These are phyloP conservation scores for Eumerus sabulonum DNA, from an alignment of 2,888 invertebrate species.

Conservation along the genomic window DNA sequence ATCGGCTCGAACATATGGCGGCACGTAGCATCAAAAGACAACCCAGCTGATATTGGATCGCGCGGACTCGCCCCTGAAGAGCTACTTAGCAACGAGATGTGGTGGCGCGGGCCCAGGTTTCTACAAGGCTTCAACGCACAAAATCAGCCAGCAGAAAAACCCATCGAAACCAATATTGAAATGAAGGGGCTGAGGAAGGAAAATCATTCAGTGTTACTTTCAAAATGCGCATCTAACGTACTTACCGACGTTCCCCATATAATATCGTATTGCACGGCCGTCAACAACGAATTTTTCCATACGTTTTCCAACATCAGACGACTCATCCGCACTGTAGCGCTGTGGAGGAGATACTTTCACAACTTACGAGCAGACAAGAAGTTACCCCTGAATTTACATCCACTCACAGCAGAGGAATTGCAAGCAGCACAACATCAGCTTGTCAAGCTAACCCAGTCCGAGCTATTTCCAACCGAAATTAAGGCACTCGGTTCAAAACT, in stretches of 20 bases:
- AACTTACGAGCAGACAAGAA: not conserved
- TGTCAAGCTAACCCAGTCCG: not conserved
- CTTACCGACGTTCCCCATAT: conserved; percentile 3
- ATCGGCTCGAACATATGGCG: conserved; percentile 11
- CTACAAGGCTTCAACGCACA: not conserved
- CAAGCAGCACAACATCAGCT: conserved; percentile 2
- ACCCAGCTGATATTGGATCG: conserved; percentile 41
- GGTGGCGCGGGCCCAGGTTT: conserved; percentile 27
- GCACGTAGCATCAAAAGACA: conserved; percentile 26
- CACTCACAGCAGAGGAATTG: not conserved
- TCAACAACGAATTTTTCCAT: conserved; percentile 13
- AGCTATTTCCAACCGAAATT: not conserved
- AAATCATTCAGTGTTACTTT: not conserved
- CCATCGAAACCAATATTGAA: conserved; percentile 9
- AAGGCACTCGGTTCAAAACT: not conserved
- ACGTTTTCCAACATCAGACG: conserved; percentile 6
- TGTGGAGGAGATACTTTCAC: conserved; percentile 33
- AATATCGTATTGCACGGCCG: not conserved
- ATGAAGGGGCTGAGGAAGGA: not conserved
- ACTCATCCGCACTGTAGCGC: conserved; percentile 11
- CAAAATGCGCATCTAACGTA: conserved; percentile 1
- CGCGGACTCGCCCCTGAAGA: conserved; percentile 16
- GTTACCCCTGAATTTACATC: conserved; percentile 1
- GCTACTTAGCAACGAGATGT: conserved; percentile 23
- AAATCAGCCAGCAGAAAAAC: not conserved